Percentiles rank a stretch among this genome's conserved stretches.
phyloP scores from a whole-genome alignment of 2,113 vertebrate genomes.

The Puma concolor region DNA sequence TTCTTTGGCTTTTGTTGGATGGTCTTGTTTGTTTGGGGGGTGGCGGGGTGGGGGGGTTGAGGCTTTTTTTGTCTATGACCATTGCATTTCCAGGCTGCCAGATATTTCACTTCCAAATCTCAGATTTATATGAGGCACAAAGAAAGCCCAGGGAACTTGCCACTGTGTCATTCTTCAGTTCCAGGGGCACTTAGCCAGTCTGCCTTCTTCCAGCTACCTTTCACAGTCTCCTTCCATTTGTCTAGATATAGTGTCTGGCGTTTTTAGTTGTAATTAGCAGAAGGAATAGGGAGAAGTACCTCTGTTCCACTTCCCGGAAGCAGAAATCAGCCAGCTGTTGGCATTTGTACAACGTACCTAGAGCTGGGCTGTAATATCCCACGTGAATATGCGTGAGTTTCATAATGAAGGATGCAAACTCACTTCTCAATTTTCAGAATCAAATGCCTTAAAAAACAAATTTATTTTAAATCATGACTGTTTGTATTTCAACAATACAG shows the following conservation, averaged over 20 bases:
- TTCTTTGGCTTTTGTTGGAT: background rate
- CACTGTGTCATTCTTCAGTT: background rate
- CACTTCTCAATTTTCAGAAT: background rate
- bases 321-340: background rate
- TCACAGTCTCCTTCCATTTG: background rate
- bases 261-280: background rate
- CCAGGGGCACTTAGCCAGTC: background rate
- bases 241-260: background rate
- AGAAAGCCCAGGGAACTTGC: background rate
- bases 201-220: background rate
- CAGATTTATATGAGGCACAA: background rate
- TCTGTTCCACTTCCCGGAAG: background rate
- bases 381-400: background rate
- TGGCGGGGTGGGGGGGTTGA: too few species aligned
- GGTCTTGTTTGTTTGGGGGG: background rate
- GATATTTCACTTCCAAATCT: background rate
- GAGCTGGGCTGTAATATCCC: background rate
- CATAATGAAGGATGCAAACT: background rate
- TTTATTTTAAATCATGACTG: background rate
- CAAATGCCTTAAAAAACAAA: background rate
- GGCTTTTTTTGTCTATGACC: background rate
- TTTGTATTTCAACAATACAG: background rate
- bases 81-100: background rate
- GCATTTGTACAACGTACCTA: background rate
- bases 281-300: background rate